Evolutionary conservation across 2,797 vertebrate genomes (phyloP), one percentile per base, ranked within the genome.

Genomic region (Urocyon cinereoargenteus): DNA sequence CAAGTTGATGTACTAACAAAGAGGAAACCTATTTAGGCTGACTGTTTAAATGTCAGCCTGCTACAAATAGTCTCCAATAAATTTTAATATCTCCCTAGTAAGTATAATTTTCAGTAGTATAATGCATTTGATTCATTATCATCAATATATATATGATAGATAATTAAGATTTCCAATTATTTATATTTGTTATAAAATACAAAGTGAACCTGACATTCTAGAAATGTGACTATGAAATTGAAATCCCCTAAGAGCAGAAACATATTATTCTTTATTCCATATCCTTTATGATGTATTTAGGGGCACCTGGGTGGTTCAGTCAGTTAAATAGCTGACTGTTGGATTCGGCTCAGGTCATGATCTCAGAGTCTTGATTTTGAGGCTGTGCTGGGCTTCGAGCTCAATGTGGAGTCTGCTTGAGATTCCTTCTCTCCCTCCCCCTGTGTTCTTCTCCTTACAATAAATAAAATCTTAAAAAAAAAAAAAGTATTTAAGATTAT

Each of bases 21-120:
- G 94, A 90, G 92, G 55, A 68, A 94, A 55, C 45, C 86, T 94
- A 78, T 96, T 97, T 90, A 96, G 83, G 94, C 82, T 90, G 92
- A 94, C 77, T 81, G 92, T 90, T 94, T 94, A 98, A 98, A 97
- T 97, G 95, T 95, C 97, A 97, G 22, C 93, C 97, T 92, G 62
- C 79, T 98, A 83, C 77, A 97, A 84, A 82, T 94, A 96, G 49
- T 83, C 57, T 96, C 95, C 95, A 94, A 97, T 94, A 95, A 91
- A 95, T 95, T 88, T 62, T 94, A 97, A 62, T 31, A 75, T 97
- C 40, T 96, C 34, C 34, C 59, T 91, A 40, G 34, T 89, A 97
- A 94, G 96, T 86, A 64, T 28, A 9, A 0, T 90, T 45, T 75
- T 97, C 91, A 72, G 97, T 86, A 96, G 13, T 57, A 21, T 59